A percentile compares a stretch with the other conserved stretches of the same genome.
Evolutionary conservation across 1,140 invertebrate genomes (phyloP).

Genomic region (Apis mellifera): DNA sequence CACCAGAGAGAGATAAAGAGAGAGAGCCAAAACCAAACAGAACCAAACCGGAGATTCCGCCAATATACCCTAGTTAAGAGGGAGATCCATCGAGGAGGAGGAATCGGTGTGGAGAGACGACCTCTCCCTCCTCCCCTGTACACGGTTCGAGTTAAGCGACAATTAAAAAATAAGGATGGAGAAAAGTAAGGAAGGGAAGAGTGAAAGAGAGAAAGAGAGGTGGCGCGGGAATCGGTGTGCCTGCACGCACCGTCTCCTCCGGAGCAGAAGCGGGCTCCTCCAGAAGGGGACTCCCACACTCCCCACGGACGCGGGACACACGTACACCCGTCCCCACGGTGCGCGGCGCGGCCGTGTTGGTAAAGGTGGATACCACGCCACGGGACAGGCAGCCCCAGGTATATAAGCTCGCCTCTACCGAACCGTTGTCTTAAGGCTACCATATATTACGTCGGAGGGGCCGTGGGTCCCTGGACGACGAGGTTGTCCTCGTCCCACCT

Average conservation of each 20-base stretch:
- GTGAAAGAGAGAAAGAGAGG: neutral
- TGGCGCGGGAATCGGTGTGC: slow-evolving; percentile 15
- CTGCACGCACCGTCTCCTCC: slow-evolving; percentile 6
- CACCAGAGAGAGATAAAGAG: no score
- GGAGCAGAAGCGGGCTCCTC: neutral
- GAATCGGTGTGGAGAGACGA: no score
- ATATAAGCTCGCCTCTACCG: slow-evolving; percentile 63
- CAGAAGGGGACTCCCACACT: slow-evolving; percentile 28
- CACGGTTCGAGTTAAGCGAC: slow-evolving; percentile 3
- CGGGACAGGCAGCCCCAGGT: slow-evolving; percentile 50
- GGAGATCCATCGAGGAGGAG: no score
- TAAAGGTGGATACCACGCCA: slow-evolving; percentile 57
- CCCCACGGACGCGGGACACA: neutral
- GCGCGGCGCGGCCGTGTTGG: slow-evolving; percentile 7
- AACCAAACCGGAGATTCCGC: no score
- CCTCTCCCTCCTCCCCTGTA: neutral
- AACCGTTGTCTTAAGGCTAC: slow-evolving; percentile 73
- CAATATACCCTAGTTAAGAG: no score
- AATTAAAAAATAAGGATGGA: neutral
- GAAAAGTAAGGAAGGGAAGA: no score
- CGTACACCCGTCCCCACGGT: neutral
- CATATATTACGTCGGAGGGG: slow-evolving; percentile 68
- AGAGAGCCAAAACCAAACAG: no score
- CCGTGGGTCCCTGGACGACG: slow-evolving; percentile 42
- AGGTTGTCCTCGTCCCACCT: slow-evolving; percentile 50